Evolutionary conservation across 2,797 vertebrate genomes (phyloP).

Genomic region (Allochrocebus solatus): DNA sequence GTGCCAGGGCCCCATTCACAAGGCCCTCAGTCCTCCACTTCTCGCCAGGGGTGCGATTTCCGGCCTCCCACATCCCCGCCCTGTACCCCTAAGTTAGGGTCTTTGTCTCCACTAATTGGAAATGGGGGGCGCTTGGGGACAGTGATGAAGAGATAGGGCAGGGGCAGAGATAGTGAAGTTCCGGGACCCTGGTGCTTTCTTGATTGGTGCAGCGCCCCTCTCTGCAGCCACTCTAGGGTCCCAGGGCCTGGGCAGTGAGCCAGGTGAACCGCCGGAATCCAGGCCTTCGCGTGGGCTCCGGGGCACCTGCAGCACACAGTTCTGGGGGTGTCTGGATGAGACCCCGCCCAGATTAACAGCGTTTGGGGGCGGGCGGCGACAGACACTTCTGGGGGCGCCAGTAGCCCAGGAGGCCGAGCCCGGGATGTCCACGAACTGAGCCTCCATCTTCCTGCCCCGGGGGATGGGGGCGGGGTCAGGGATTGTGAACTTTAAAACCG

Average conservation of each 20-base stretch:
- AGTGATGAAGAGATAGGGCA: not conserved
- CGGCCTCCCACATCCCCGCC: not conserved
- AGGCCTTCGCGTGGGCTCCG: accelerated
- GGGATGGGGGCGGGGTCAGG: no score
- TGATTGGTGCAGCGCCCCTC: no score
- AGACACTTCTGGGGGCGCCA: not conserved
- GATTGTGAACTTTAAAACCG: not conserved
- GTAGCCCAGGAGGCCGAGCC: not conserved
- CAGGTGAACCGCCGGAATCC: no score
- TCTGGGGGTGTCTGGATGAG: no score
- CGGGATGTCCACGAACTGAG: accelerated
- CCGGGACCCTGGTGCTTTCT: no score
- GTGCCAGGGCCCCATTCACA: not conserved
- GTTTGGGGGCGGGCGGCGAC: not conserved
- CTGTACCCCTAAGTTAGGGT: not conserved
- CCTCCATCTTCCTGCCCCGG: not conserved
- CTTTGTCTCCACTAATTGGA: not conserved
- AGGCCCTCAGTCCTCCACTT: no score
- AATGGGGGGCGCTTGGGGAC: not conserved
- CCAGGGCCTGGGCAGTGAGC: not conserved
- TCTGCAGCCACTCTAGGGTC: not conserved
- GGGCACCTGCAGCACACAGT: no score
- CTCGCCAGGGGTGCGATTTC: not conserved
- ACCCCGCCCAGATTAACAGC: not conserved
- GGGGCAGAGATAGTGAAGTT: no score